phyloP scores from a whole-genome alignment of 2,888 invertebrate species.

The Drosophila affinis region DNA sequence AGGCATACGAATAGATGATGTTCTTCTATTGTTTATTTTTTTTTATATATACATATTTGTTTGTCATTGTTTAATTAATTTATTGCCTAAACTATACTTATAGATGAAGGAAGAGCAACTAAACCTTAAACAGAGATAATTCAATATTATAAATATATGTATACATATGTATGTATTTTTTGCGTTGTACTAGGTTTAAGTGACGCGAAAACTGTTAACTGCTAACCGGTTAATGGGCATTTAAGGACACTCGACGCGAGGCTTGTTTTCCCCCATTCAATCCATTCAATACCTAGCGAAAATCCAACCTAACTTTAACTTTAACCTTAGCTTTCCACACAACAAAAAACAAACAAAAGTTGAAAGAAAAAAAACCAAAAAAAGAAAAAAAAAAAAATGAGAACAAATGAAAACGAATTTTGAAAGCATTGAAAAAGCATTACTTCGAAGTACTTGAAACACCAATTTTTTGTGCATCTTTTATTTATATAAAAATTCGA shows the following conservation, averaged over 20 bases:
- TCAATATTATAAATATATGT: conserved; percentile 15
- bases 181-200: conserved; percentile 33
- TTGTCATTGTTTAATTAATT: conserved; percentile 63
- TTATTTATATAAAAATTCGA: conserved; percentile 28
- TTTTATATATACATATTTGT: background rate
- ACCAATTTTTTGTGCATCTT: conserved; percentile 63
- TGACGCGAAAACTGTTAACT: conserved; percentile 18
- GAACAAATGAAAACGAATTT: conserved; percentile 58
- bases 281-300: conserved; percentile 23
- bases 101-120: conserved; percentile 40
- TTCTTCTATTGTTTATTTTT: conserved; percentile 13
- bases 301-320: conserved; percentile 27
- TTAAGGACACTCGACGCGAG: conserved; percentile 35
- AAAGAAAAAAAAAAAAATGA: conserved; percentile 5
- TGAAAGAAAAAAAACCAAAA: background rate
- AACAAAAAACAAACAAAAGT: background rate
- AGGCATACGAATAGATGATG: conserved; percentile 35
- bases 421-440: conserved; percentile 44
- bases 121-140: conserved; percentile 17
- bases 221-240: conserved; percentile 50
- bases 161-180: conserved; percentile 29
- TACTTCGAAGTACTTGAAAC: conserved; percentile 73
- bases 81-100: conserved; percentile 60
- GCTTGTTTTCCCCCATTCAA: conserved; percentile 38
- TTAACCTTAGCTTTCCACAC: conserved; percentile 34